phyloP scores from a whole-genome alignment of 1,140 invertebrate species.

The Anagrus nilaparvatae region DNA sequence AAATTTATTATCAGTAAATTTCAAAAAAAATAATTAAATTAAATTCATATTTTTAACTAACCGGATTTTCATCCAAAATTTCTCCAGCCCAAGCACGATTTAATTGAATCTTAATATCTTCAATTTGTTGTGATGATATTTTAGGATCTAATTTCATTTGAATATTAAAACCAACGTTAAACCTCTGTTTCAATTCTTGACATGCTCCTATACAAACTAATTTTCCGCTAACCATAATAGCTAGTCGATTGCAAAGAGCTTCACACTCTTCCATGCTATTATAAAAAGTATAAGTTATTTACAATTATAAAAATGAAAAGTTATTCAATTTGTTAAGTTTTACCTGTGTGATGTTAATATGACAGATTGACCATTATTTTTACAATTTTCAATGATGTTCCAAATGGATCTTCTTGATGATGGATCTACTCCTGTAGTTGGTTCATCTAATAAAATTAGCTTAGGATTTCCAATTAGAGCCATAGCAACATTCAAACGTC shows the following conservation, averaged over 20 bases:
- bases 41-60: conserved; percentile 15
- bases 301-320: conserved; percentile 5
- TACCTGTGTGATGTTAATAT: conserved; percentile 69
- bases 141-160: conserved; percentile 32
- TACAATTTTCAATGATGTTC: conserved; percentile 54
- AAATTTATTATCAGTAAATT: neutral
- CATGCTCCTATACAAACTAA: conserved; percentile 60
- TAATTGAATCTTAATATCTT: conserved; percentile 28
- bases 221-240: conserved; percentile 80
- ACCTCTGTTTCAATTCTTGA: conserved; percentile 55
- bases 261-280: conserved; percentile 88
- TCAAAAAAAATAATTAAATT: conserved; percentile 1
- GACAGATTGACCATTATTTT: conserved; percentile 56
- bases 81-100: conserved; percentile 26
- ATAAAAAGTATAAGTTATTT: conserved; percentile 5
- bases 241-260: conserved; percentile 70
- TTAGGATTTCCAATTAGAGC: conserved; percentile 70
- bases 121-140: conserved; percentile 18
- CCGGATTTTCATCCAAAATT: conserved; percentile 32
- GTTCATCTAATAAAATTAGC: conserved; percentile 66
- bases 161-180: conserved; percentile 44
- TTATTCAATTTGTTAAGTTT: conserved; percentile 2
- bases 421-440: conserved; percentile 71
- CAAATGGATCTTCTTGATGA: conserved; percentile 70
- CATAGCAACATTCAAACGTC: conserved; percentile 89